Evolutionary conservation across 2,888 invertebrate genomes (phyloP).

Genomic region (Diplazon laetatorius): DNA sequence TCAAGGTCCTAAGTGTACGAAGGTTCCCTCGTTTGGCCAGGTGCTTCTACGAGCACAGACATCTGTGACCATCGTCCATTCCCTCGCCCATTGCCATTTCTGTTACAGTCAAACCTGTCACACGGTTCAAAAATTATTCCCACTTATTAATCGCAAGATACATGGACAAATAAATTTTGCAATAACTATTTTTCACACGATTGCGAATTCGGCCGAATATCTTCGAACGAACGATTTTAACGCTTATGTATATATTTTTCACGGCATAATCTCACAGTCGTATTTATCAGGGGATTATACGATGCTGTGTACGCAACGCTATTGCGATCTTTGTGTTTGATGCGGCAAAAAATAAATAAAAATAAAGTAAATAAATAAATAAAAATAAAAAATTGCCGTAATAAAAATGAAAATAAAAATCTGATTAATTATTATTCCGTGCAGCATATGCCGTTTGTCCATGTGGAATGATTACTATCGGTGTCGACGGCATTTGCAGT

Average conservation of each 20-base stretch:
- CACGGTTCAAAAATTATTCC: no score
- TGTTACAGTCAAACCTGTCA: no score
- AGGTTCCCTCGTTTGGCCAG: no score
- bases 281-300: slow-evolving; percentile 9
- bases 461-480: not conserved
- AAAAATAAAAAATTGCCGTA: not conserved
- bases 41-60: no score
- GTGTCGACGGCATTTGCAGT: not conserved
- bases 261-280: not conserved
- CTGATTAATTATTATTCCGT: not conserved
- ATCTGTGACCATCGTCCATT: no score
- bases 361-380: not conserved
- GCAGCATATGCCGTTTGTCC: not conserved
- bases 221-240: no score
- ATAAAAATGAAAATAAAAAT: not conserved
- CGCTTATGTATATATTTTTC: not conserved
- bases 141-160: no score
- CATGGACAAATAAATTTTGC: no score
- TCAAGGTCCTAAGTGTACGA: no score
- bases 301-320: not conserved
- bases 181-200: no score
- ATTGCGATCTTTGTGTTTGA: slow-evolving; percentile 1
- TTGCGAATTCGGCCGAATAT: no score
- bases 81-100: no score
- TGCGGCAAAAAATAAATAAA: not conserved